Evolutionary conservation across 1,140 invertebrate genomes (phyloP).

Genomic region (Diorhabda carinulata): DNA sequence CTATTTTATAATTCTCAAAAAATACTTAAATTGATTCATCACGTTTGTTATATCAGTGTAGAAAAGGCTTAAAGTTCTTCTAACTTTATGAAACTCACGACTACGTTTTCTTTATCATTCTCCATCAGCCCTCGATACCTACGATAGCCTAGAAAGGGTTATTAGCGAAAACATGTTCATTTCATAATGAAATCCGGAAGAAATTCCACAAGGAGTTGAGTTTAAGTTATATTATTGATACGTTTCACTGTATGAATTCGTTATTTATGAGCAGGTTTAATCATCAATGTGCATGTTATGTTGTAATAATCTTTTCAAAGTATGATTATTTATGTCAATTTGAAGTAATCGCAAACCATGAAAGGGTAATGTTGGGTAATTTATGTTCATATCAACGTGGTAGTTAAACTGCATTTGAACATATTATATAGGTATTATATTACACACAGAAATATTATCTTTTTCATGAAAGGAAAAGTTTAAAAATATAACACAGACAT

Average conservation of each 20-base stretch:
- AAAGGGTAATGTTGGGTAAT: background rate
- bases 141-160: background rate
- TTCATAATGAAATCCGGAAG: slow-evolving; percentile 2
- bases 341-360: background rate
- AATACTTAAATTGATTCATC: too few species aligned
- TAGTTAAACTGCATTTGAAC: too few species aligned
- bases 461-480: too few species aligned
- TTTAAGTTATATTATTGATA: background rate
- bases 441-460: too few species aligned
- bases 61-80: background rate
- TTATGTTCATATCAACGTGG: background rate
- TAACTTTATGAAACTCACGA: background rate
- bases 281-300: background rate
- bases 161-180: background rate
- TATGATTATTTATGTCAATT: background rate
- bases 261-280: background rate
- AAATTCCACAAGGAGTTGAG: slow-evolving; percentile 2
- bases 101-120: background rate
- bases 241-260: background rate
- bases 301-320: background rate
- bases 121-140: slow-evolving; percentile 1
- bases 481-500: too few species aligned
- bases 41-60: background rate
- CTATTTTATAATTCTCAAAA: too few species aligned
- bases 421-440: too few species aligned